phyloP scores from a whole-genome alignment of 2,797 vertebrate species.

The Ataeniobius toweri region DNA sequence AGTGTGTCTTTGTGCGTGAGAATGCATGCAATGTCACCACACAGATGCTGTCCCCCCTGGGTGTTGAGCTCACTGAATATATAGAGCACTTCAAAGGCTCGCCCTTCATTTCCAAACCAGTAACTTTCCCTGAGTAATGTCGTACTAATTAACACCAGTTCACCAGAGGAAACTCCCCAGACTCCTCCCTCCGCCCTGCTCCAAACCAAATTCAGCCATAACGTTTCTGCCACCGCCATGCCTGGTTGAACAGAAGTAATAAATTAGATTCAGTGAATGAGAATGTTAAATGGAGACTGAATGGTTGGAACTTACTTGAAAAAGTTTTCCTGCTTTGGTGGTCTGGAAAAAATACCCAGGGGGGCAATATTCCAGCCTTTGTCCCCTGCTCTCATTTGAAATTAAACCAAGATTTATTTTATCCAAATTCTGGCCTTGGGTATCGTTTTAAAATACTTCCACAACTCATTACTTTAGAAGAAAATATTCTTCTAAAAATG shows the following conservation, averaged over 20 bases:
- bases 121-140: constrained; percentile 70
- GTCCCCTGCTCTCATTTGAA: background rate
- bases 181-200: constrained; percentile 28
- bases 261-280: constrained; percentile 64
- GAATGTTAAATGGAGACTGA: constrained; percentile 43
- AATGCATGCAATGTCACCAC: constrained; percentile 70
- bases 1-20: constrained; percentile 47
- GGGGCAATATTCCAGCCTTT: background rate
- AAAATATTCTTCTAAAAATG: background rate
- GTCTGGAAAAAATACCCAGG: constrained; percentile 16
- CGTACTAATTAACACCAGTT: constrained; percentile 75
- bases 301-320: constrained; percentile 26
- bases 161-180: constrained; percentile 53
- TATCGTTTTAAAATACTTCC: background rate
- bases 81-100: constrained; percentile 81
- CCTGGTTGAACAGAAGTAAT: constrained; percentile 63
- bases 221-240: constrained; percentile 55
- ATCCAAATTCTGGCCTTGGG: background rate
- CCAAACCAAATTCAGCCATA: constrained; percentile 59
- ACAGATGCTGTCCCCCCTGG: constrained; percentile 70
- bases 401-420: constrained; percentile 1
- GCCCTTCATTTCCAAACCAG: constrained; percentile 80
- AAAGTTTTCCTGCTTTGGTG: constrained; percentile 43
- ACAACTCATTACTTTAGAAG: background rate
- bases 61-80: constrained; percentile 68